These are phyloP conservation scores for Glomeris maerens DNA, from an alignment of 1,140 invertebrate genomes.

Conservation along the genomic window DNA sequence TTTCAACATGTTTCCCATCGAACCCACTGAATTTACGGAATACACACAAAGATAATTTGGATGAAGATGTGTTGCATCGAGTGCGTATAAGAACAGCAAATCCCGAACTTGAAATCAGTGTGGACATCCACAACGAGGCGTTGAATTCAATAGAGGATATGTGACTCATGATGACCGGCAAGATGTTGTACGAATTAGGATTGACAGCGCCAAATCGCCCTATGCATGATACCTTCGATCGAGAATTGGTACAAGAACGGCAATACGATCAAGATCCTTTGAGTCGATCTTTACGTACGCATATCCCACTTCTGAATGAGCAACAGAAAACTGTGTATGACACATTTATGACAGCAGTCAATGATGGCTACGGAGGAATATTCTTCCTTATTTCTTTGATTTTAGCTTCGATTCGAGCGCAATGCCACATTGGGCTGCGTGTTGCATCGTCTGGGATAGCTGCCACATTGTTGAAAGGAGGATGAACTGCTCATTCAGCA, in stretches of 20 bases:
- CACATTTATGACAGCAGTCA: conserved; percentile 9
- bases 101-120: conserved; percentile 10
- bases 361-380: background rate
- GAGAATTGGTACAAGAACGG: background rate
- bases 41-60: conserved; percentile 11
- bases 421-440: conserved; percentile 14
- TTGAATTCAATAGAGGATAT: conserved; percentile 14
- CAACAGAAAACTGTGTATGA: conserved; percentile 7
- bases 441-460: conserved; percentile 18
- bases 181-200: conserved; percentile 1
- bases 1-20: conserved; percentile 26
- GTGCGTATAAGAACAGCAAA: conserved; percentile 4
- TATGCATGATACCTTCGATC: background rate
- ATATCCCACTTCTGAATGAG: conserved; percentile 7
- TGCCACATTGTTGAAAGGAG: conserved; percentile 14
- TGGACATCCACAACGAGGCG: conserved; percentile 9
- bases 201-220: conserved; percentile 1
- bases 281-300: conserved; percentile 4
- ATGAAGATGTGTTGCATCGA: conserved; percentile 12
- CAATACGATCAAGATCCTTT: conserved; percentile 9
- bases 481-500: conserved; percentile 16
- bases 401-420: conserved; percentile 15
- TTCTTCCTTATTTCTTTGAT: conserved; percentile 12
- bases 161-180: background rate
- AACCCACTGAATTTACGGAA: conserved; percentile 15